Base-by-base conservation (phyloP, 2,113 vertebrate species). In the Coturnix japonica region DNA sequence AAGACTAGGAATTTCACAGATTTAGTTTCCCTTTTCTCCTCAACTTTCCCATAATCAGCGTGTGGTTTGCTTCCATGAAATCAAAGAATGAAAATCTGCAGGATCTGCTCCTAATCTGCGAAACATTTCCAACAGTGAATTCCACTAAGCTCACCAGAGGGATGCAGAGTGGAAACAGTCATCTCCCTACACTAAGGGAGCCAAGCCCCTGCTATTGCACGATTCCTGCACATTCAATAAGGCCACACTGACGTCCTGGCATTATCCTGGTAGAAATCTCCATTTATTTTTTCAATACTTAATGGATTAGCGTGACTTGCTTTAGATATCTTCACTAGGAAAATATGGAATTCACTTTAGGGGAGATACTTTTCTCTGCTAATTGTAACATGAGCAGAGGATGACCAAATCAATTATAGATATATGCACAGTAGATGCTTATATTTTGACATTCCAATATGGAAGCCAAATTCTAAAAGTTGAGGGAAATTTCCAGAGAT, bases 341-440 rank as follows among this genome's bases (percentile, higher is more conserved):
- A 82, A 91, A 88, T 0, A 54, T 0, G 7, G 28, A 83, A 57
- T 90, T 85, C 18, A 73, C 56, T 17, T 71, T 44, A 90, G 47
- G 41, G 85, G 70, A 35, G 0, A 41, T 6, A 15, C 60, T 80
- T 88, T 94, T 71, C 33, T 81, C 69, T 51, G 64, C 37, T 88
- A 46, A 74, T n/a, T 74, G 28, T 81, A 64, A 84, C 74, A 93
- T 23, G 17, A 88, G 46, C 46, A 77, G 30, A 91, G 6, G 35
- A 54, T 67, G 60, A 91, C 37, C 74, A 70, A 49, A 77, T 59
- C 1, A 0, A 3, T 57, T 75, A 83, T n/a, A 37, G 56, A 46
- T 49, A 33, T 0, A 9, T 30, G 44, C 18, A 67, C 28, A 79
- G 13, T 44, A 0, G 0, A 49, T 74, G 56, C 21, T 59, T 59